Base-by-base conservation (phyloP, 2,888 invertebrate species). In the Coelogynopora nodosa region DNA sequence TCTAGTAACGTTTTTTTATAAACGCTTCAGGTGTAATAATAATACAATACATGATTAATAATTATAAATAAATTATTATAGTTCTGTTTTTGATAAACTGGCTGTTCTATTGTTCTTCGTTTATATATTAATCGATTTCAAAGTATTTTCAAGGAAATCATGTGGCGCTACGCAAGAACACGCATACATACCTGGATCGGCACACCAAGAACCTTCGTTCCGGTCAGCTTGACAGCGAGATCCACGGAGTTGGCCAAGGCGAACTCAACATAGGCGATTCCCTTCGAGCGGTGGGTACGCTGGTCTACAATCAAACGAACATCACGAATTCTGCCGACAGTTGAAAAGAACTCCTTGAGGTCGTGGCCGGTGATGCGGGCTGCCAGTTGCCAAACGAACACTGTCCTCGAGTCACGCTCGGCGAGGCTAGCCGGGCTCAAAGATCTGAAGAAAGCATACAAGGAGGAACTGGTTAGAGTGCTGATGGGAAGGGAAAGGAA, bases 221-320 rank as follows among this genome's bases (percentile, higher is more conserved):
- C 97, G 31, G 96, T 96, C 88, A 99, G 93, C 31, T 97, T 98
- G 88, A 99, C 93, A 28, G 98, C 98, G 93, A 98, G 93, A 87
- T 97, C 95, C 5, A 99, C 98, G 88, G 97, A 97, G 93, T 98
- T 98, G 0, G 97, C 96, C 93, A 98, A 98, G 92, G 95, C 95
- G 91, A 99, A 99, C 93, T 99, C 99, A 88, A 99, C 97, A 91
- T 99, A 99, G n/a, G 98, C 96, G 90, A 99, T 98, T 82, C 99
- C 99, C 93, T 99, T 99, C 90, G 98, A 98, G 89, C 98, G 93
- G 90, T 98, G 94, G 0, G 99, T 99, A 93, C 98, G 98, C 92
- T 98, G 98, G 93, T 99, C 99, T 87, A 97, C 97, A 87, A 99
- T 99, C 89, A 99, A 94, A 90, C 98, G 94, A 27, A 99, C 99